These are phyloP conservation scores for Aphelenchoides besseyi DNA, from an alignment of 1,140 invertebrate genomes.

Conservation along the genomic window DNA sequence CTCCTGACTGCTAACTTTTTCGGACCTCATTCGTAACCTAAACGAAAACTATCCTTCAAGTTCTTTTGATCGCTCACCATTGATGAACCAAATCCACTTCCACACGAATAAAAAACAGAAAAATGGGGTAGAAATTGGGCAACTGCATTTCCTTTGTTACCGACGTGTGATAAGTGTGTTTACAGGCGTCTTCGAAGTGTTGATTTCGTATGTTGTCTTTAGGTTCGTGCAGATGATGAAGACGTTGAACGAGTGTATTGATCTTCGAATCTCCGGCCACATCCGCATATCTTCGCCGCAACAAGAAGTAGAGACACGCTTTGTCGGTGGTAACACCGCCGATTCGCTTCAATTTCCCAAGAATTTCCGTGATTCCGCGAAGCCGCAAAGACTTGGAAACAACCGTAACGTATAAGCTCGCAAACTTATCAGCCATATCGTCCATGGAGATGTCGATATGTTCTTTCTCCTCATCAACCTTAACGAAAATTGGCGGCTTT, in stretches of 20 bases:
- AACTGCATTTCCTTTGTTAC: slow-evolving; percentile 26
- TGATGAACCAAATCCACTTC: slow-evolving; percentile 37
- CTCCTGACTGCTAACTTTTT: slow-evolving; percentile 26
- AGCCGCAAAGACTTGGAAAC: slow-evolving; percentile 26
- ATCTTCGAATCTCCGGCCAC: not conserved
- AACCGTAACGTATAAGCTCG: slow-evolving; percentile 14
- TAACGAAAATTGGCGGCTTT: not conserved
- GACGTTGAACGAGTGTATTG: not conserved
- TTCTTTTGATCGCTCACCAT: slow-evolving; percentile 12
- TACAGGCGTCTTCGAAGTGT: slow-evolving; percentile 1
- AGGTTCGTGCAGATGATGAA: slow-evolving; percentile 13
- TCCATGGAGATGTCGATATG: not conserved
- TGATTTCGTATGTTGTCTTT: not conserved
- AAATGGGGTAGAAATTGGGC: slow-evolving; percentile 25
- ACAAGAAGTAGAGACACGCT: slow-evolving; percentile 26
- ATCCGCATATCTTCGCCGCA: slow-evolving; percentile 23
- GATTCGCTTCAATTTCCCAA: slow-evolving; percentile 7
- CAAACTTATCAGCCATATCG: slow-evolving; percentile 1
- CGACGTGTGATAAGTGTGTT: not conserved
- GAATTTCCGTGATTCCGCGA: slow-evolving; percentile 22
- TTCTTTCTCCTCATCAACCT: not conserved
- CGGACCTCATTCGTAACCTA: slow-evolving; percentile 29
- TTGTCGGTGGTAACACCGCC: slow-evolving; percentile 22
- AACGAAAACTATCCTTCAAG: not conserved
- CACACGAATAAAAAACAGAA: slow-evolving; percentile 32